Evolutionary conservation across 1,140 invertebrate genomes (phyloP).

Genomic region (Eriosoma lanigerum): DNA sequence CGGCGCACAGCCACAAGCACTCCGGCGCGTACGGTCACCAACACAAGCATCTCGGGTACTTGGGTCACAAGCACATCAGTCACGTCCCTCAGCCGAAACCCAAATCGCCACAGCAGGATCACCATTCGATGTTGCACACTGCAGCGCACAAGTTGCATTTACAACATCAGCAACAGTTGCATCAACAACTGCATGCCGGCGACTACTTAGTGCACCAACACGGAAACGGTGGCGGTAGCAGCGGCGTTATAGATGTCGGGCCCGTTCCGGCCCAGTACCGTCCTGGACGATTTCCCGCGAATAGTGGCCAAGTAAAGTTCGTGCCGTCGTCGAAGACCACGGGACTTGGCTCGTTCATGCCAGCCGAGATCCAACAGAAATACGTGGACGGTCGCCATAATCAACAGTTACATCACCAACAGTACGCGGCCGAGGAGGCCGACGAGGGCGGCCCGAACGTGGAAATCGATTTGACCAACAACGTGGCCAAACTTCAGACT

Average conservation of each 20-base stretch:
- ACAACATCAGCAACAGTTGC: background rate
- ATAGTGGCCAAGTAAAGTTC: background rate
- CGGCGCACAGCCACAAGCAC: slow-evolving; percentile 20
- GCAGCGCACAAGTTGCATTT: background rate
- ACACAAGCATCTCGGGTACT: slow-evolving; percentile 9
- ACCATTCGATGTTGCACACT: background rate
- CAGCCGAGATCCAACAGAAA: background rate
- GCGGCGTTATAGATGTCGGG: background rate
- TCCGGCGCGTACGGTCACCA: background rate
- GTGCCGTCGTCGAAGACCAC: slow-evolving; percentile 11
- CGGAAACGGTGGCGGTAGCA: background rate
- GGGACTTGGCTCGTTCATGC: slow-evolving; percentile 31
- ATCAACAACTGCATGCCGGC: background rate
- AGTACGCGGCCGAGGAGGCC: background rate
- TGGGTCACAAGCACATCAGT: slow-evolving; percentile 5
- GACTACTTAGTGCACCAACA: background rate
- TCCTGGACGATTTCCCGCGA: too few relatives aligned
- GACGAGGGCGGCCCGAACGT: slow-evolving; percentile 1
- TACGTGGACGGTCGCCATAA: background rate
- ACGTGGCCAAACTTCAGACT: slow-evolving; percentile 40
- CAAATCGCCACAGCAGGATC: background rate
- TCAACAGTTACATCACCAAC: background rate
- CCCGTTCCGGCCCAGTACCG: too few relatives aligned
- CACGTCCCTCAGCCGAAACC: background rate
- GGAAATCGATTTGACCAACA: slow-evolving; percentile 28